Evolutionary conservation across 2,113 vertebrate genomes (phyloP), one percentile per base, ranked within the genome.

Genomic region (Tragelaphus scriptus): DNA sequence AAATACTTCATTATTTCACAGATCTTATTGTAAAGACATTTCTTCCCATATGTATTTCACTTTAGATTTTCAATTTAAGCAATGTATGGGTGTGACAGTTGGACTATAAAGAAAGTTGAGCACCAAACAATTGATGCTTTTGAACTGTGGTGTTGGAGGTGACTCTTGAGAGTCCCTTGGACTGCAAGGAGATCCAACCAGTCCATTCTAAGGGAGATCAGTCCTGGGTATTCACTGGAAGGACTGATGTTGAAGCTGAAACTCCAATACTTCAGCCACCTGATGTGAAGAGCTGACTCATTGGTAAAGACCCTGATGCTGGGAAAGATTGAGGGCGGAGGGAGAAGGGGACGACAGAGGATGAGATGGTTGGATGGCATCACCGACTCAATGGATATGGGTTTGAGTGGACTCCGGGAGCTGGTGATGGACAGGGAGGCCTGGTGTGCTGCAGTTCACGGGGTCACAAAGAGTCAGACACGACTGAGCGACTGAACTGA

Each of bases 1-100:
- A 96, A 89, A 61, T 36, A 95, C 65, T 96, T 95, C 36, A 44
- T 55, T 75, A 95, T 92, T 93, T 93, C 61, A 89, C 23, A 93
- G 63, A 80, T 3, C 32, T 77, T 75, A 88, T 3, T 81, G 47
- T 82, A 61, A 40, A 96, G 77, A 95, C 6, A 88, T 94, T 47
- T 58, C 25, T 16, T 17, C 49, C 9, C 85, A 68, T 44, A 68
- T n/a, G 56, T 84, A 30, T 87, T 96, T 53, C 95, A 68, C 9
- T 92, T 96, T 61, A 90, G 40, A 90, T 94, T 86, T 97, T 94
- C n/a, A 75, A 82, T 36, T 77, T 95, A 84, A 53, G 58, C 56
- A 93, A 63, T 92, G 65, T 71, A 71, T 36, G n/a, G n/a, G 21
- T 71, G 65, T 71, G n/a, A 71, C 17, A 71, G 65, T 36, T 36